These are phyloP conservation scores for Aldrovandia affinis DNA, from an alignment of 2,797 vertebrate genomes.

Conservation along the genomic window DNA sequence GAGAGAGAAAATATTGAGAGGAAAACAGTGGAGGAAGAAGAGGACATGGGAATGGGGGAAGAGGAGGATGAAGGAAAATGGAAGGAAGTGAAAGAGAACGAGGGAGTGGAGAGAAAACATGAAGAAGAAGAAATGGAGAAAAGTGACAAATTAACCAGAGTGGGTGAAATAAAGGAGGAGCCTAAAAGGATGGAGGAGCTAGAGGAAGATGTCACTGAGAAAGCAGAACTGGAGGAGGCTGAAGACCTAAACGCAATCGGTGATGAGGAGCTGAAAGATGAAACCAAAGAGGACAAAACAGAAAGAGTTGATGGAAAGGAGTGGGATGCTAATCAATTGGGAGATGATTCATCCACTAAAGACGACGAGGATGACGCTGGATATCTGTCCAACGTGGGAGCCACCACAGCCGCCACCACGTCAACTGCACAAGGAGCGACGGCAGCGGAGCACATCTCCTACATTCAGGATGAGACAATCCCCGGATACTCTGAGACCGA, in stretches of 20 bases:
- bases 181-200: constrained; percentile 66
- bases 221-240: constrained; percentile 87
- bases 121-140: constrained; percentile 81
- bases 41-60: constrained; percentile 76
- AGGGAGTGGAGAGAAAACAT: constrained; percentile 70
- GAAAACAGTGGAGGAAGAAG: constrained; percentile 58
- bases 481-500: constrained; percentile 97
- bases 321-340: constrained; percentile 45
- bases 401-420: constrained; percentile 64
- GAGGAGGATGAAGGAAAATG: constrained; percentile 77
- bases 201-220: constrained; percentile 78
- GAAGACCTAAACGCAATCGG: constrained; percentile 81
- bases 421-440: constrained; percentile 69
- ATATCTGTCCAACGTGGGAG: constrained; percentile 67
- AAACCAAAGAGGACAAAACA: constrained; percentile 59
- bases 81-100: constrained; percentile 72
- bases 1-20: constrained; percentile 53
- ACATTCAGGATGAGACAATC: constrained; percentile 96
- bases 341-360: constrained; percentile 49
- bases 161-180: constrained; percentile 51
- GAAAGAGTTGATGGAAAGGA: constrained; percentile 48
- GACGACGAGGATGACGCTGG: constrained; percentile 63
- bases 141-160: constrained; percentile 55
- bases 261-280: constrained; percentile 76
- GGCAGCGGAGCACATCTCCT: constrained; percentile 83